These are phyloP conservation scores for Arctopsyche grandis DNA, from an alignment of 1,140 invertebrate species.

Conservation along the genomic window DNA sequence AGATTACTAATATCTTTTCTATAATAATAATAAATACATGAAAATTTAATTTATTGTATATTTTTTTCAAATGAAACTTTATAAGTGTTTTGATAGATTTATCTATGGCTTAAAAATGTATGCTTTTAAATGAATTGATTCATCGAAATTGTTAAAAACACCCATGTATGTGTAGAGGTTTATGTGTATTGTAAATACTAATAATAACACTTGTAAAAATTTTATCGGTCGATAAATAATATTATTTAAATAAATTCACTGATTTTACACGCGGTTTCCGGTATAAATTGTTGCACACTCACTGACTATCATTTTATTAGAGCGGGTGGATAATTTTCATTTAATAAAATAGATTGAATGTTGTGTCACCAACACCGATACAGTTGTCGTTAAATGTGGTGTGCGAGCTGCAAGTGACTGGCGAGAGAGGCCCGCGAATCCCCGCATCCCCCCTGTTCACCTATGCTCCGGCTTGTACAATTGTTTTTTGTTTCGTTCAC, in stretches of 20 bases:
- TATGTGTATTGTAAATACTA: no score
- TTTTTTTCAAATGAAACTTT: no score
- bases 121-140: no score
- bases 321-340: constrained; percentile 8
- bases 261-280: not conserved
- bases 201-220: no score
- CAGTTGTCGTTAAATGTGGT: constrained; percentile 44
- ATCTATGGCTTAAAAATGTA: no score
- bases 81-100: no score
- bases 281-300: not conserved
- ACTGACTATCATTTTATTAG: not conserved
- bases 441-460: constrained; percentile 33
- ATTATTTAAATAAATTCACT: not conserved
- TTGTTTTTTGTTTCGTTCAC: constrained; percentile 34
- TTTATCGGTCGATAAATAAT: no score
- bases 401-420: constrained; percentile 44
- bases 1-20: no score
- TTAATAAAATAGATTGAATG: constrained; percentile 12
- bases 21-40: no score
- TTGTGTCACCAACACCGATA: constrained; percentile 33
- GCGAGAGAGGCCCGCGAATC: constrained; percentile 9
- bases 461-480: constrained; percentile 23
- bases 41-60: no score
- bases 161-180: no score
- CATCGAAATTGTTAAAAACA: no score